Evolutionary conservation across 2,113 vertebrate genomes (phyloP), one percentile per base, ranked within the genome.

Genomic region (Ceuthmochares aereus): DNA sequence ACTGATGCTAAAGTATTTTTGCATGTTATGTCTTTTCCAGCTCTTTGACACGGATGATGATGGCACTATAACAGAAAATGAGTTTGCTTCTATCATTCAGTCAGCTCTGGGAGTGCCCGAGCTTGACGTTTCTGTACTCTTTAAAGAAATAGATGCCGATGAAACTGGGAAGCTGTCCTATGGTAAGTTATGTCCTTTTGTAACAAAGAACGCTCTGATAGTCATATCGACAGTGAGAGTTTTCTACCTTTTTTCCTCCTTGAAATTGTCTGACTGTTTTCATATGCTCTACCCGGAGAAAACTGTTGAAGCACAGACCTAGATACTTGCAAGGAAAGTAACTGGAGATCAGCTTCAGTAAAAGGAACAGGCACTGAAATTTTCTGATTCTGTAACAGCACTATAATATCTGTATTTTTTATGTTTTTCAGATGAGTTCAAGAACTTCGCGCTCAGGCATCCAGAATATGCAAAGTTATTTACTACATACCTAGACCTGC

Each of bases 401-500:
- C n/a, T 79, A 2, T 11, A 32, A 3, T 42, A 69, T 94, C 84
- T 83, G 4, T 75, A 17, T 1, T 66, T 78, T 78, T 40, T 84
- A 27, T 90, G 4, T 87, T 68, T 97, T 96, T 87, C 82, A 99
- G 99, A 94, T 92, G 99, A 99, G 95, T 99, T 99, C 97, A 98
- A 98, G 90, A 76, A 97, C 84, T 99, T 99, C 87, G 99, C 99
- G 56, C 86, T 98, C 32, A 98, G 96, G 58, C 99, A 99, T 93
- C 99, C 99, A 7, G 99, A 99, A 94, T 99, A 99, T 37, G 99
- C 99, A 80, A 99, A 99, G 89, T 97, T 99, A 72, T 99, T 99
- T 94, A 99, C 99, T 64, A 99, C 99, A 1, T 99, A 99, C 96
- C 95, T 99, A 63, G 99, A 99, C 54, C 98, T 99, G 7, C 99